Percentiles rank a stretch among this genome's conserved stretches.
These are phyloP conservation scores for Holcopasites calliopsidis DNA, from an alignment of 1,140 invertebrate genomes.

Conservation along the genomic window DNA sequence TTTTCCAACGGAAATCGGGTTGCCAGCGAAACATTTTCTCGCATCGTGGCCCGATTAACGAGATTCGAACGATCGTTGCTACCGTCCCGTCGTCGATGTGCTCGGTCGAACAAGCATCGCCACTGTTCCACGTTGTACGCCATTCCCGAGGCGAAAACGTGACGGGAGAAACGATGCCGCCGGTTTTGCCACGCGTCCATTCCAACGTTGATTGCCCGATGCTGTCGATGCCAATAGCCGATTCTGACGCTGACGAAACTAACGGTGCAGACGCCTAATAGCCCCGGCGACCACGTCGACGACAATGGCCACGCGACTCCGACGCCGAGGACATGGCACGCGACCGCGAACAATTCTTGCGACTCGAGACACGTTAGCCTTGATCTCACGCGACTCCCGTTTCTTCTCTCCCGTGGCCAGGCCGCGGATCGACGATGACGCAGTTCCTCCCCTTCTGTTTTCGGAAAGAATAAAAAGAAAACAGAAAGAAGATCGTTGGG, in stretches of 20 bases:
- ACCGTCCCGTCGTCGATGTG: background rate
- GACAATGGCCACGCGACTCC: background rate
- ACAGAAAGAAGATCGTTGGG: background rate
- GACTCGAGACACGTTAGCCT: slow-evolving; percentile 61
- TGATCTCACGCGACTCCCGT: slow-evolving; percentile 44
- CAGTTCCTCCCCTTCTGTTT: slow-evolving; percentile 7
- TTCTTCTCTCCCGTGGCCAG: background rate
- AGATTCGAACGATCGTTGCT: slow-evolving; percentile 16
- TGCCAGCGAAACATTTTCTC: background rate
- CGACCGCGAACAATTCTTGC: slow-evolving; percentile 56
- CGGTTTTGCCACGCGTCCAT: background rate
- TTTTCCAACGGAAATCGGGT: background rate
- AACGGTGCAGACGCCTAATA: background rate
- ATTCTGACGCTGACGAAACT: slow-evolving; percentile 14
- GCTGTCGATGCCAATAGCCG: background rate
- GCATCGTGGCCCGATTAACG: background rate
- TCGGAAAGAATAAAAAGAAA: background rate
- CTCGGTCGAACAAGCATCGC: slow-evolving; percentile 13
- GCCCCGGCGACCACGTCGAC: background rate
- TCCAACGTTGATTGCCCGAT: slow-evolving; percentile 10
- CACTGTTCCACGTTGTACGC: slow-evolving; percentile 28
- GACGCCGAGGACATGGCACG: slow-evolving; percentile 42
- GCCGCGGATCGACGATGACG: slow-evolving; percentile 11
- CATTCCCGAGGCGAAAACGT: background rate
- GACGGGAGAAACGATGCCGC: slow-evolving; percentile 7